phyloP scores from a whole-genome alignment of 2,888 invertebrate species.

The Nomada hirtipes region DNA sequence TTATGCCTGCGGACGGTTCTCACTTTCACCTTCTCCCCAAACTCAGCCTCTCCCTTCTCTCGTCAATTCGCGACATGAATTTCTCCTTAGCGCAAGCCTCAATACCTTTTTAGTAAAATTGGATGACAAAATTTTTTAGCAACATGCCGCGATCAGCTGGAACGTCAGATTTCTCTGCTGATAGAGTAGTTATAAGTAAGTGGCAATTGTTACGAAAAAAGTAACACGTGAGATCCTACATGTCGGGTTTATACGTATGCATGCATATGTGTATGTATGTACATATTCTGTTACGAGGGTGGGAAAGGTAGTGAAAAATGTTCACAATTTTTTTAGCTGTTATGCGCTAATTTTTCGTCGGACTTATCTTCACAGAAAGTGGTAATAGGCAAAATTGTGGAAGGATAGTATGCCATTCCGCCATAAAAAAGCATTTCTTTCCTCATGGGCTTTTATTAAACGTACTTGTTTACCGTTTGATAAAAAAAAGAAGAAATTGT shows the following conservation, averaged over 20 bases:
- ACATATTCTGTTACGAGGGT: no score
- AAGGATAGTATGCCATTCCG: no score
- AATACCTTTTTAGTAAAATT: constrained; percentile 19
- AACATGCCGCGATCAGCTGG: constrained; percentile 66
- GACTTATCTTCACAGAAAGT: no score
- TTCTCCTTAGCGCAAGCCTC: constrained; percentile 44
- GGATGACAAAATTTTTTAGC: constrained; percentile 35
- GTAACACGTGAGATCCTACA: constrained; percentile 47
- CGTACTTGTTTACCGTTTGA: no score
- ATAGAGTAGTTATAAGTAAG: constrained; percentile 23
- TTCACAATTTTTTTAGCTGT: no score
- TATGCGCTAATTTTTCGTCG: no score
- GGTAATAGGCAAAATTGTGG: no score
- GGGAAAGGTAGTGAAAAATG: no score
- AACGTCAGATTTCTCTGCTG: constrained; percentile 73
- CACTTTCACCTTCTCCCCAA: constrained; percentile 74
- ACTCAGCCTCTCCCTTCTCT: constrained; percentile 61
- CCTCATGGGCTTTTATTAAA: no score
- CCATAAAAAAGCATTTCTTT: no score
- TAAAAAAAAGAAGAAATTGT: no score
- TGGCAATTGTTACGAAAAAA: constrained; percentile 12
- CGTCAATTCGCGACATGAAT: constrained; percentile 61
- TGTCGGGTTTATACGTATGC: not conserved
- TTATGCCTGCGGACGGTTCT: constrained; percentile 65
- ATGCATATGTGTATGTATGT: not conserved